These are phyloP conservation scores for Channallabes apus DNA, from an alignment of 2,797 vertebrate species.

Conservation along the genomic window DNA sequence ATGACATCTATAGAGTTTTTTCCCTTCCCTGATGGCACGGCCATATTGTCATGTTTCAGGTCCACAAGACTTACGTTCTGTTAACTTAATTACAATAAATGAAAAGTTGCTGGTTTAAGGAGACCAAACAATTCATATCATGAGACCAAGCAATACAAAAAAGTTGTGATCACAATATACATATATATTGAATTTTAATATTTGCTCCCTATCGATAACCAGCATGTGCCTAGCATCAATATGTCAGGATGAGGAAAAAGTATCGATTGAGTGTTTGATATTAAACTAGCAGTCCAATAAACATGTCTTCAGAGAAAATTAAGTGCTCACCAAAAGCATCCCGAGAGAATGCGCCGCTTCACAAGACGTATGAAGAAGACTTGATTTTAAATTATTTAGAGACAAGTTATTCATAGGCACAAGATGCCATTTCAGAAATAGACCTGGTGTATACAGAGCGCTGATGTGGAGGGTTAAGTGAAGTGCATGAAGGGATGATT, in stretches of 20 bases:
- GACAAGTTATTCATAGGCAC: conserved; percentile 35
- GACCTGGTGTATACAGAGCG: conserved; percentile 23
- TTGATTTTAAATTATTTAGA: conserved; percentile 42
- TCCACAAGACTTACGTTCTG: no score
- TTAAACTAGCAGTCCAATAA: background rate
- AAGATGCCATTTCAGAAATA: conserved; percentile 41
- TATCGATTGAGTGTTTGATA: background rate
- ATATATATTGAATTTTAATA: no score
- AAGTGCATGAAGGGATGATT: conserved; percentile 37
- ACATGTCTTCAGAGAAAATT: background rate
- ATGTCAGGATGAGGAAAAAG: background rate
- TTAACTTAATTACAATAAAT: no score
- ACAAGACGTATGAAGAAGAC: conserved; percentile 27
- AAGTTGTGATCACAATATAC: no score
- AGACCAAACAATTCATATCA: no score
- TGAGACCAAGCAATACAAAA: no score
- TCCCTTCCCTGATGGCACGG: no score
- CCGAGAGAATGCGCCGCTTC: conserved; percentile 10
- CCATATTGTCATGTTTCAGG: no score
- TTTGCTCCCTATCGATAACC: no score
- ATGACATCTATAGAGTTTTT: no score
- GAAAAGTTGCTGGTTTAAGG: no score
- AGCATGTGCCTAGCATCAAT: background rate
- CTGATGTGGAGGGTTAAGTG: background rate
- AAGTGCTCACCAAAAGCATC: conserved; percentile 18